Conservation (phyloP, 2,113 vertebrate species). For the Pionites leucogaster region DNA sequence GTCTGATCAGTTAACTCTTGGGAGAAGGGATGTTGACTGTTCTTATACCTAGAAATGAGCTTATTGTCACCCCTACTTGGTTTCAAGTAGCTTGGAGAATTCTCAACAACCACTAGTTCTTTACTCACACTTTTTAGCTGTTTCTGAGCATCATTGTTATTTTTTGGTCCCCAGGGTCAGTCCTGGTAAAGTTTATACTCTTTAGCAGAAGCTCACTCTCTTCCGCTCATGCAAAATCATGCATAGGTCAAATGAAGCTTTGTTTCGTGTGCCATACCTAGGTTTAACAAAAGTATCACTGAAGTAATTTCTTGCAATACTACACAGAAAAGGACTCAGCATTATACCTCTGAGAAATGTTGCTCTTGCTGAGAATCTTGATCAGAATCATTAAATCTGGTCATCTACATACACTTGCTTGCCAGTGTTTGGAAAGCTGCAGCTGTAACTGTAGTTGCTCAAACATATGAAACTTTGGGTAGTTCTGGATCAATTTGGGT, state of each 20-base stretch:
- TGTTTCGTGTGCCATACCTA: rapidly evolving
- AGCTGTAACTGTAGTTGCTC: neutral
- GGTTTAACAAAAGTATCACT: neutral
- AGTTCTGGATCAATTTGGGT: neutral
- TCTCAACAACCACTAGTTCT: neutral
- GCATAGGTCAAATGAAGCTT: neutral
- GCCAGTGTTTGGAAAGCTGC: neutral
- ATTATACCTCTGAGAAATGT: neutral
- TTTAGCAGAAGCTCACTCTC: neutral
- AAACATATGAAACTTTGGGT: neutral
- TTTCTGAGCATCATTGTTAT: neutral
- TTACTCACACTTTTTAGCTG: neutral
- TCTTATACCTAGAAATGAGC: neutral
- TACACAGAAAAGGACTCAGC: neutral
- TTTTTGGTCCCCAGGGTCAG: neutral
- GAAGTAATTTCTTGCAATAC: neutral
- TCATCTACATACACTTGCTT: neutral
- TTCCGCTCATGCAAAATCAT: neutral
- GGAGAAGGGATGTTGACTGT: neutral
- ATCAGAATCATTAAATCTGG: neutral
- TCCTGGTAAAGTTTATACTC: neutral
- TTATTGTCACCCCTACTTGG: neutral
- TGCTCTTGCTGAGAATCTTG: neutral
- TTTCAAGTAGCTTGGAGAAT: neutral
- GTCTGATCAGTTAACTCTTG: neutral